Base-by-base conservation (phyloP, 2,888 invertebrate species). In the Vanessa cardui region DNA sequence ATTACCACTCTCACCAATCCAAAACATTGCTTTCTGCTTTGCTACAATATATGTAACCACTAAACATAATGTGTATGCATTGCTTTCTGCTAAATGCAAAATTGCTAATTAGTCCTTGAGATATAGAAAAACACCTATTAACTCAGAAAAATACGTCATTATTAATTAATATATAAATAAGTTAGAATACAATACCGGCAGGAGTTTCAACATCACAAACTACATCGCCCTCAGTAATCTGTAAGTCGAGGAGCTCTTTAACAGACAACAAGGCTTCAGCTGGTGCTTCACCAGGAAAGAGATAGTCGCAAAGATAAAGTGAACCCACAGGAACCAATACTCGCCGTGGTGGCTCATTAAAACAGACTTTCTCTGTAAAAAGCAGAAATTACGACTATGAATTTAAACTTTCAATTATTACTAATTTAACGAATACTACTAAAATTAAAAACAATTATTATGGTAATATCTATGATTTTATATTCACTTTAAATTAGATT, bases 221-320 rank as follows among this genome's bases (percentile, higher is more conserved):
- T 15, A 96, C 95, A 75, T 95, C 94, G 8, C 94, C 94, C 77
- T 96, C 95, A 16, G 94, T 93, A 62, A 97, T 94, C 75, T 95
- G 93, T 56, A 98, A 87, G 83, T 97, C 97, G 16, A 98, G 91
- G 64, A 98, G 92, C 83, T 98, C 98, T 76, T 96, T 94, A 7
- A 97, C 95, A 1, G 98, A 96, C 49, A 96, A 94, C 52, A 96
- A 93, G 0, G 96, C 97, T 78, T 98, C 98, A 12, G 96, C 95
- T 0, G 96, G 94, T 0, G 96, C 96, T 89, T 98, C 98, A 0
- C 98, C 98, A 31, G 98, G 97, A 83, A 98, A 98, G 64, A 98
- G 89, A 84, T 98, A 98, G 85, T 98, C 98, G 62, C 97, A 97
- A 46, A 98, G 94, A 72, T 96, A 95, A 54, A 98, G 92, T 0